phyloP scores from a whole-genome alignment of 2,113 vertebrate genomes.

The Hucho hucho region DNA sequence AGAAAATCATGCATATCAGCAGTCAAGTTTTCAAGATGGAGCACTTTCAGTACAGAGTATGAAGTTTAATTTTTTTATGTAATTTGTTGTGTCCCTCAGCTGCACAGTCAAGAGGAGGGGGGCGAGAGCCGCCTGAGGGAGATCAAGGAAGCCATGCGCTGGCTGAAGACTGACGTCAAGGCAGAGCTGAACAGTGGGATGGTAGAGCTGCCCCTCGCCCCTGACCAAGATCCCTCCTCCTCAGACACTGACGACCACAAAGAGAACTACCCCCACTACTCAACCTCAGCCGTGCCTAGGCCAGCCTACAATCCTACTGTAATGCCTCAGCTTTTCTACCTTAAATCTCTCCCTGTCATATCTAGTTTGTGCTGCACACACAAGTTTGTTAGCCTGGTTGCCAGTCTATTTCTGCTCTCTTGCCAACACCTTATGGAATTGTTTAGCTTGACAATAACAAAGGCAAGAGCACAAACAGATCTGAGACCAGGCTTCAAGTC shows the following conservation, averaged over 20 bases:
- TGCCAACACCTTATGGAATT: too few species aligned
- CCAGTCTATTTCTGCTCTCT: too few species aligned
- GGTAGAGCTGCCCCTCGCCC: conserved; percentile 52
- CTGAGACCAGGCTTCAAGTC: too few species aligned
- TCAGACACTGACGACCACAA: conserved; percentile 54
- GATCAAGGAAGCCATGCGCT: conserved; percentile 61
- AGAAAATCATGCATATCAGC: too few species aligned
- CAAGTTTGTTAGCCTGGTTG: too few species aligned
- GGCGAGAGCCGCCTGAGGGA: conserved; percentile 67
- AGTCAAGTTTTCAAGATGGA: too few species aligned
- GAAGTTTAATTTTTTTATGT: too few species aligned
- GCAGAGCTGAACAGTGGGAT: conserved; percentile 68
- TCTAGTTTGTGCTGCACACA: too few species aligned
- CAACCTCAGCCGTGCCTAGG: conserved; percentile 24
- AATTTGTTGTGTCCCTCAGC: conserved; percentile 47
- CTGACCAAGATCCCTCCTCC: conserved; percentile 28
- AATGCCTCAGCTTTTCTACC: not conserved
- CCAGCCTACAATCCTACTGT: conserved; percentile 29
- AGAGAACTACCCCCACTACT: conserved; percentile 56
- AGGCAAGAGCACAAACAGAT: too few species aligned
- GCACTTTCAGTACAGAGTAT: too few species aligned
- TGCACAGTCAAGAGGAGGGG: conserved; percentile 61
- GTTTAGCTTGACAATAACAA: too few species aligned
- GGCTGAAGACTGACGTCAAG: conserved; percentile 73
- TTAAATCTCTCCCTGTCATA: not conserved